Conservation (phyloP, 2,797 vertebrate species). For the Anabas testudineus region DNA sequence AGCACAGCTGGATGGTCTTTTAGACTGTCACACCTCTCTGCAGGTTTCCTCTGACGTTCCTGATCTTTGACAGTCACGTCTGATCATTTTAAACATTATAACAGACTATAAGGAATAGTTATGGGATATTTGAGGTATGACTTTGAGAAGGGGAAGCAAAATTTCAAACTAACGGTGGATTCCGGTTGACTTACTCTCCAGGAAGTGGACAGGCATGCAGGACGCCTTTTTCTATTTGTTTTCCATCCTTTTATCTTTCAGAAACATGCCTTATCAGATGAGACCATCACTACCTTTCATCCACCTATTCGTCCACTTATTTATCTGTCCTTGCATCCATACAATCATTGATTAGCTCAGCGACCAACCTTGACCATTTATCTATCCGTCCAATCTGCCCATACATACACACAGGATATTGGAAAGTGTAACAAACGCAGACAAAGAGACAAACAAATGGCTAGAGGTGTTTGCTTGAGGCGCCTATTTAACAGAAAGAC, state of each 20-base stretch:
- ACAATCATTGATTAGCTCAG: conserved; percentile 29
- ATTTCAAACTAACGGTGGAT: background rate
- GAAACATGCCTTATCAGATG: no score
- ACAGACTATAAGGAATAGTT: background rate
- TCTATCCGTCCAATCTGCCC: conserved; percentile 32
- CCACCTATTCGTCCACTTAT: no score
- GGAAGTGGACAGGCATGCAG: no score
- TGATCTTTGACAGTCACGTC: background rate
- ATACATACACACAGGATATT: conserved; percentile 52
- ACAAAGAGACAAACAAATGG: background rate
- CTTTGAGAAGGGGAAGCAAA: background rate
- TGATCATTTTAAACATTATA: no score
- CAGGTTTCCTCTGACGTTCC: conserved; percentile 15
- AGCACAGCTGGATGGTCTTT: conserved; percentile 9
- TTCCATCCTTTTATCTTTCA: conserved; percentile 8
- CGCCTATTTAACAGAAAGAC: conserved; percentile 15
- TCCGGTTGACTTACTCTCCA: background rate
- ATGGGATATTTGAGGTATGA: background rate
- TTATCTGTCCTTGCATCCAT: conserved; percentile 9
- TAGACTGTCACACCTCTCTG: conserved; percentile 6
- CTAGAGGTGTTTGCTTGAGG: conserved; percentile 2
- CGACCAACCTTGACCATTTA: conserved; percentile 3
- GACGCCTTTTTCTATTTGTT: no score
- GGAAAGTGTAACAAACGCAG: conserved; percentile 14
- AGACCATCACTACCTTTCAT: no score